These are phyloP conservation scores for Engraulis encrasicolus DNA, from an alignment of 2,113 vertebrate species.

Conservation along the genomic window DNA sequence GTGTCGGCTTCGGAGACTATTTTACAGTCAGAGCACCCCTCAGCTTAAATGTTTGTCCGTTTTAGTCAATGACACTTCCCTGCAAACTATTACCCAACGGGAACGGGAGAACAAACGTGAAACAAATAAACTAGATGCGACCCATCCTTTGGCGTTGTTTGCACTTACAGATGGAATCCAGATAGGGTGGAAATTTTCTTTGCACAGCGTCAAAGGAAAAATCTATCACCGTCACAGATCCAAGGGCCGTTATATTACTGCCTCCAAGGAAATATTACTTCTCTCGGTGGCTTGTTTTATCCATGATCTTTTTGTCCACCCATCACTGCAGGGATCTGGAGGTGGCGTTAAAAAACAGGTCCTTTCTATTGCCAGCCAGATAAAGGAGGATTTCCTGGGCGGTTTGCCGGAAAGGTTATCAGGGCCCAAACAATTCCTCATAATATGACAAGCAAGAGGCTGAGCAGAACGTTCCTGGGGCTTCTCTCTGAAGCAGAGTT, in stretches of 20 bases:
- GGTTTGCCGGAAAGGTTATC: constrained; percentile 72
- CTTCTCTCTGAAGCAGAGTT: neutral
- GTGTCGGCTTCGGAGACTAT: constrained; percentile 68
- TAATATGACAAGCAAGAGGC: constrained; percentile 58
- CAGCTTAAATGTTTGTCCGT: constrained; percentile 78
- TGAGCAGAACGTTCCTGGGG: neutral
- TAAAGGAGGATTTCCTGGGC: constrained; percentile 70
- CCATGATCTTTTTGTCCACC: constrained; percentile 67
- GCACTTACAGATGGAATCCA: constrained; percentile 69
- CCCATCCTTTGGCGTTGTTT: constrained; percentile 67
- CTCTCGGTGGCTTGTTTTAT: constrained; percentile 66
- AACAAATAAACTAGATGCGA: constrained; percentile 71
- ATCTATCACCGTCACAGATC: constrained; percentile 69
- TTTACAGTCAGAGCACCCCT: constrained; percentile 75
- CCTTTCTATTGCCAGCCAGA: constrained; percentile 49
- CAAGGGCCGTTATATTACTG: constrained; percentile 69
- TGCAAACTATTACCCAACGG: constrained; percentile 73
- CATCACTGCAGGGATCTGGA: constrained; percentile 60
- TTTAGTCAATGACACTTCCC: constrained; percentile 79
- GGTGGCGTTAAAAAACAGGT: constrained; percentile 54
- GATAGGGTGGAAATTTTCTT: constrained; percentile 69
- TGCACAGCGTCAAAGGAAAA: constrained; percentile 63
- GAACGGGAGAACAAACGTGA: constrained; percentile 69
- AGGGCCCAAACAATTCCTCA: constrained; percentile 59
- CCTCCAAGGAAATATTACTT: constrained; percentile 71